Evolutionary conservation across 2,888 invertebrate species (phyloP).

Genomic region (Lithophane semibrunnea): DNA sequence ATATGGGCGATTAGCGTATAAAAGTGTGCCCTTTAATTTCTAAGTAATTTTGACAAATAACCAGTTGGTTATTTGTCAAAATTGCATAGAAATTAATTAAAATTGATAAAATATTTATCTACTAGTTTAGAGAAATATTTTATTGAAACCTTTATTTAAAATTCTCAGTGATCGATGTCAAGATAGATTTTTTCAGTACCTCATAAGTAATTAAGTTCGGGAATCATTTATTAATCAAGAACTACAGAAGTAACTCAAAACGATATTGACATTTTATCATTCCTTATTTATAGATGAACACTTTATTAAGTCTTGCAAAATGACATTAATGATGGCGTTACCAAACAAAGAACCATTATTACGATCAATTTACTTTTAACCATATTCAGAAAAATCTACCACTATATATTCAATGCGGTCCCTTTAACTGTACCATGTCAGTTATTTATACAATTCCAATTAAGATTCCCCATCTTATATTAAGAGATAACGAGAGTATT

Average conservation of each 20-base stretch:
- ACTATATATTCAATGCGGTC: slow-evolving; percentile 26
- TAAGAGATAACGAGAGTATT: slow-evolving; percentile 62
- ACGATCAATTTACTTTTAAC: slow-evolving; percentile 34
- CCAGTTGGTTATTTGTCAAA: no score
- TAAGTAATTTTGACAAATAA: not conserved
- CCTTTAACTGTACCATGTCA: slow-evolving; percentile 28
- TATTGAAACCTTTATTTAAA: not conserved
- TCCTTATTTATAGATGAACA: not conserved
- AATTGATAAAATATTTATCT: not conserved
- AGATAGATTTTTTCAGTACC: not conserved
- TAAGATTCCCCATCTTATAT: slow-evolving; percentile 55
- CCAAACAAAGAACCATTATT: slow-evolving; percentile 11
- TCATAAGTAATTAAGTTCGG: not conserved
- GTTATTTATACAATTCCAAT: slow-evolving; percentile 60
- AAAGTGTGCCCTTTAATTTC: not conserved
- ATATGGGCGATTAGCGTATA: not conserved
- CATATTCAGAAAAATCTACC: slow-evolving; percentile 12
- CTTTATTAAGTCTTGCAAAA: not conserved
- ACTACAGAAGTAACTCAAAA: not conserved
- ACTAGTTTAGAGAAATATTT: not conserved
- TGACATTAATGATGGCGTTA: slow-evolving; percentile 17
- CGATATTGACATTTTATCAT: not conserved
- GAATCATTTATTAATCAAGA: not conserved
- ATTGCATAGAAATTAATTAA: no score
- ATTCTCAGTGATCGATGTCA: not conserved